Conservation (phyloP, 2,888 invertebrate genomes). For the Nemurella pictetii region DNA sequence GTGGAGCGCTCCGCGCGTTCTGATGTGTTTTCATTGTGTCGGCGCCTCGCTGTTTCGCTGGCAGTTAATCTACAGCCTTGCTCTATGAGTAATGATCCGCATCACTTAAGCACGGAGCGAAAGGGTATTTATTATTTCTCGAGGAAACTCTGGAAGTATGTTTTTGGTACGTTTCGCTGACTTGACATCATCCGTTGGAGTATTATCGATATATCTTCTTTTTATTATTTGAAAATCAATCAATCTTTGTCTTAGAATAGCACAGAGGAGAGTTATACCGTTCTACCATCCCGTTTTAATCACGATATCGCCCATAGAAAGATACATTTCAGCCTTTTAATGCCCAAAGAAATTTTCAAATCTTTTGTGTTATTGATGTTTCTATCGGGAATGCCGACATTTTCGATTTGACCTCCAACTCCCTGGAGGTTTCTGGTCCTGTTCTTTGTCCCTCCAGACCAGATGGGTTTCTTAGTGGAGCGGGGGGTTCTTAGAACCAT, state of each 20-base stretch:
- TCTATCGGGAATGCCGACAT: slow-evolving; percentile 20
- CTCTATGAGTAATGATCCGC: slow-evolving; percentile 20
- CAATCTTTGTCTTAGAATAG: slow-evolving; percentile 22
- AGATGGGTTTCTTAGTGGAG: slow-evolving; percentile 20
- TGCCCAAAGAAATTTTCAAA: slow-evolving; percentile 9
- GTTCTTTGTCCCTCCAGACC: neutral
- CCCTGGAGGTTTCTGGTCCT: slow-evolving; percentile 3
- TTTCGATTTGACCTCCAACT: slow-evolving; percentile 24
- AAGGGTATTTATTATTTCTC: slow-evolving; percentile 23
- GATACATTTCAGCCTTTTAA: slow-evolving; percentile 17
- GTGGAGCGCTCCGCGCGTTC: neutral
- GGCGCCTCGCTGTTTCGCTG: neutral
- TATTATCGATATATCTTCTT: slow-evolving; percentile 29
- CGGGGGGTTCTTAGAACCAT: neutral
- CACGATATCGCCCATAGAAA: slow-evolving; percentile 19
- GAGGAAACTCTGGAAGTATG: slow-evolving; percentile 21
- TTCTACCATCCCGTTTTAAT: slow-evolving; percentile 18
- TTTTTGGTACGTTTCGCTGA: slow-evolving; percentile 8
- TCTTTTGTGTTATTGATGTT: slow-evolving; percentile 30
- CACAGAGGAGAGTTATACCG: neutral
- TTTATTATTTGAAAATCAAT: slow-evolving; percentile 29
- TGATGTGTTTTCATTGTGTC: neutral
- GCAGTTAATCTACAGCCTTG: neutral
- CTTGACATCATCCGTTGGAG: slow-evolving; percentile 13
- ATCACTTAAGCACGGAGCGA: slow-evolving; percentile 16